Evolutionary conservation across 2,888 invertebrate species (phyloP), one percentile per base, ranked within the genome.

Genomic region (Oithona nana): DNA sequence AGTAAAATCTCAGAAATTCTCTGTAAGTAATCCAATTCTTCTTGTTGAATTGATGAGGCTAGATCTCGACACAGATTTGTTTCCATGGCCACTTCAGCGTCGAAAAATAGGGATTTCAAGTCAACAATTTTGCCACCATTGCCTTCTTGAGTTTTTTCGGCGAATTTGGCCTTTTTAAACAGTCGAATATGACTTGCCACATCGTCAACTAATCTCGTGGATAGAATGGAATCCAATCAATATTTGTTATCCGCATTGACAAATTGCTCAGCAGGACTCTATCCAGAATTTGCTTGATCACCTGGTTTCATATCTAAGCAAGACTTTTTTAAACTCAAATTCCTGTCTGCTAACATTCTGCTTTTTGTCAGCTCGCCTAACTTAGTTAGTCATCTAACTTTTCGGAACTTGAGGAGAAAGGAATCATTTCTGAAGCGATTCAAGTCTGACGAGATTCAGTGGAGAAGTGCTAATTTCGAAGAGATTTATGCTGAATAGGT

Each of bases 171-270:
- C 71, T 86, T 83, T 67, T 89, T 81, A 71, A 85, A 93, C 22
- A 93, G 75, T 66, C 88, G 80, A 66, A 93, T 79, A 75, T 93
- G 92, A 28, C 86, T 84, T 1, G 89, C 90, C 66, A 88, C 80
- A 74, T 92, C 90, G 73, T 93, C 90, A 1, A 92, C 88, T 64
- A 92, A 78, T 66, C 83, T 79, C 48, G 86, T 86, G 24, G 90
- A 88, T 64, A 92, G 77, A 68, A 84, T 48, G 87, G 84, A 68
- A 88, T 84, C 88, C 90, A 89, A 73, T 92, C 88, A 11, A 90
- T 83, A 70, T 85, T 82, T 77, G 88, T 88, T 50, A 87, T 72
- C 66, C 76, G 52, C 13, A 22, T 28, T 52, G 26, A 60, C 24
- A 64, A 31, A 22, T 50, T n/a, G n/a, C n/a, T n/a, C n/a, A n/a